Percentiles rank a stretch among this genome's conserved stretches.
phyloP scores from a whole-genome alignment of 2,888 invertebrate species.

The Onthophagus sagittarius region DNA sequence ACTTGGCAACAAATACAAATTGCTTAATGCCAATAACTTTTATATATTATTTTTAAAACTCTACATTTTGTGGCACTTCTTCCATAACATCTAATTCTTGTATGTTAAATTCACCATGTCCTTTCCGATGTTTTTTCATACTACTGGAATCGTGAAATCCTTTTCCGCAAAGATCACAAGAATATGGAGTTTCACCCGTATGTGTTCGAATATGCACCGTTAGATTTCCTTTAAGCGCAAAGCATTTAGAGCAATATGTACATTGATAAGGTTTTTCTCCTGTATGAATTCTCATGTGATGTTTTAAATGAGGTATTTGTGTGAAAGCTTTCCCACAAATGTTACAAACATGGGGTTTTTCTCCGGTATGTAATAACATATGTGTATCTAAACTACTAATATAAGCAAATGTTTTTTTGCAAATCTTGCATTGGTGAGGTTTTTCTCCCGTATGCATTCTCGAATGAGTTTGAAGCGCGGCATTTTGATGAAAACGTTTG shows the following conservation, averaged over 20 bases:
- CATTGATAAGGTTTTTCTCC: constrained; percentile 26
- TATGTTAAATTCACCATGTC: constrained; percentile 15
- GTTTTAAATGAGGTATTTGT: constrained; percentile 23
- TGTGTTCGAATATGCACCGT: constrained; percentile 29
- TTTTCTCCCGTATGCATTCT: constrained; percentile 39
- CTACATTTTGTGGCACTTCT: too few relatives aligned
- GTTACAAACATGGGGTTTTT: constrained; percentile 34
- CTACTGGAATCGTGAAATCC: constrained; percentile 30
- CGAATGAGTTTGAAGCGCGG: constrained; percentile 18
- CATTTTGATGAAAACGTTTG: constrained; percentile 24
- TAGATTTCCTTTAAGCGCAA: constrained; percentile 28
- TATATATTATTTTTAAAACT: too few relatives aligned
- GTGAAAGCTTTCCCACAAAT: constrained; percentile 25
- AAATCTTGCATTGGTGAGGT: constrained; percentile 37
- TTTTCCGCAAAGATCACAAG: constrained; percentile 27
- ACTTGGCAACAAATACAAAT: too few relatives aligned
- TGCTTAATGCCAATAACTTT: too few relatives aligned
- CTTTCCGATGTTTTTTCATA: constrained; percentile 30
- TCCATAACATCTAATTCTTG: too few relatives aligned
- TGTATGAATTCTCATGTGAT: constrained; percentile 26
- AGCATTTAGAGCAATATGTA: constrained; percentile 24
- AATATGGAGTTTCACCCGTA: constrained; percentile 31
- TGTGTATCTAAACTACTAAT: constrained; percentile 38
- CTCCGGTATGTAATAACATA: constrained; percentile 39
- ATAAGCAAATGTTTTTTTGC: constrained; percentile 39